Evolutionary conservation across 2,888 invertebrate genomes (phyloP).

Genomic region (Andrena hattorfiana): DNA sequence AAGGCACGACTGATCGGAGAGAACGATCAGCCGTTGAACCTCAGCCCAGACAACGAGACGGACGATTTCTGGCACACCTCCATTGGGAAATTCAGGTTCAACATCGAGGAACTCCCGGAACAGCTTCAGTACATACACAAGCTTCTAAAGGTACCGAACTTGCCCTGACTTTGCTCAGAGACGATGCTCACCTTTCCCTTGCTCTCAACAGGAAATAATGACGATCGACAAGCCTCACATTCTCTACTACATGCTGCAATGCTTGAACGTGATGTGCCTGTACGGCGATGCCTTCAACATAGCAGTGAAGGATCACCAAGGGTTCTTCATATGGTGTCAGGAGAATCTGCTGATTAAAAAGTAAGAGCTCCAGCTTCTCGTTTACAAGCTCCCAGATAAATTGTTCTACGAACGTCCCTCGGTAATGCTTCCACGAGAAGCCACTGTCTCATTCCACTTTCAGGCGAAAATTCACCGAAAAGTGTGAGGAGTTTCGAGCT

Average conservation of each 20-base stretch:
- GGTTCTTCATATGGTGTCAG: slow-evolving; percentile 98
- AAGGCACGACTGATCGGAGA: slow-evolving; percentile 92
- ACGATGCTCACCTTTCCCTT: neutral
- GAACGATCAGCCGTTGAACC: slow-evolving; percentile 90
- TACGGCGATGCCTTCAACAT: slow-evolving; percentile 97
- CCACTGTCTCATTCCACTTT: slow-evolving; percentile 6
- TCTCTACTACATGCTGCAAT: slow-evolving; percentile 96
- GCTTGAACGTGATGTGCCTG: slow-evolving; percentile 95
- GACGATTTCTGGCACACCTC: slow-evolving; percentile 97
- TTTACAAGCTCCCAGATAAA: neutral
- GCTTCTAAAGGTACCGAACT: slow-evolving; percentile 89
- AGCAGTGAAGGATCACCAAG: slow-evolving; percentile 94
- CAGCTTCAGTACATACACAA: slow-evolving; percentile 97
- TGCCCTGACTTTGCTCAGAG: neutral
- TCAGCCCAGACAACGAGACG: slow-evolving; percentile 90
- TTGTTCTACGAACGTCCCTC: too few species aligned
- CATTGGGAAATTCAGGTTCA: slow-evolving; percentile 96
- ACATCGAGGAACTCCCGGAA: slow-evolving; percentile 94
- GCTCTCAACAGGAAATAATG: slow-evolving; percentile 89
- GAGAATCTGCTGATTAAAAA: slow-evolving; percentile 97
- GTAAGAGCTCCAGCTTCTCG: slow-evolving; percentile 85
- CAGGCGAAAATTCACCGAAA: slow-evolving; percentile 20
- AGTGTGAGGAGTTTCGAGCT: slow-evolving; percentile 7
- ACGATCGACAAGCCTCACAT: slow-evolving; percentile 95
- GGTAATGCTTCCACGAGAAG: too few species aligned